These are phyloP conservation scores for Falco berigora DNA, from an alignment of 2,797 vertebrate species.

Conservation along the genomic window DNA sequence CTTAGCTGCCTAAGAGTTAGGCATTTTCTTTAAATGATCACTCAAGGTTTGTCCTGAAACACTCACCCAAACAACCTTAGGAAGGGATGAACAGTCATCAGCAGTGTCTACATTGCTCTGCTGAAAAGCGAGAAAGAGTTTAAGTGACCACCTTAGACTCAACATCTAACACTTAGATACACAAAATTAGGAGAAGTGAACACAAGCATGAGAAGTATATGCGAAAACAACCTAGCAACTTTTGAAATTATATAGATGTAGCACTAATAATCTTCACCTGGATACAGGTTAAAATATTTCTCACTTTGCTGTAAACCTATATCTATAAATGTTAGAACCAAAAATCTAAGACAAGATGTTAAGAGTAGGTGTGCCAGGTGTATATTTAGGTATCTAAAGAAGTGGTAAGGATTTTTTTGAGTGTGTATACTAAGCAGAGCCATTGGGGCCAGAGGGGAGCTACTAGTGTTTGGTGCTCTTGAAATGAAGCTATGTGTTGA, in stretches of 20 bases:
- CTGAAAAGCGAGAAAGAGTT: neutral
- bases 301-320: neutral
- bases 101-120: neutral
- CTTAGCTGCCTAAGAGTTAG: neutral
- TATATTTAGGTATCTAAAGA: neutral
- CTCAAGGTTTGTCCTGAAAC: neutral
- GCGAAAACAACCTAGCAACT: neutral
- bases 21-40: neutral
- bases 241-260: neutral
- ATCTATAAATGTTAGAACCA: neutral
- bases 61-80: neutral
- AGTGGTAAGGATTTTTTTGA: neutral
- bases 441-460: neutral
- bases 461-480: neutral
- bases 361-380: neutral
- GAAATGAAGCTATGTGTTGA: neutral
- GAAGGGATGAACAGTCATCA: neutral
- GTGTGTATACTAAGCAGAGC: neutral
- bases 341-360: neutral
- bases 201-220: neutral
- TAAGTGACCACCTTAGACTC: neutral
- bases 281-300: neutral
- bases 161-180: neutral
- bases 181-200: neutral
- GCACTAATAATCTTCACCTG: neutral